Conservation (phyloP, 2,113 vertebrate genomes). For the Cacatua alba region DNA sequence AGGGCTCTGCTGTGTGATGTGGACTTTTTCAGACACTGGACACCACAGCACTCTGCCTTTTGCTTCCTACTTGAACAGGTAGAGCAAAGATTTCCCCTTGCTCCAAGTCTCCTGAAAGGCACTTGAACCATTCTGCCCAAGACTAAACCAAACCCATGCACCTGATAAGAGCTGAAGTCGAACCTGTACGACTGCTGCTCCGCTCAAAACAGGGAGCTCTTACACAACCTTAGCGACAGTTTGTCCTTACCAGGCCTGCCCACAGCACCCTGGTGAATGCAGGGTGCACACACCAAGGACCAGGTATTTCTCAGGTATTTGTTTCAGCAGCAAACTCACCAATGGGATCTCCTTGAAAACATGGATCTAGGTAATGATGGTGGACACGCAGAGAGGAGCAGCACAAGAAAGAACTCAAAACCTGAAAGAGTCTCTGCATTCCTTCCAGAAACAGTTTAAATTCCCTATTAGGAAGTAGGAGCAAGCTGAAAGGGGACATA, state of each 20-base stretch:
- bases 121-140: background rate
- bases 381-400: rapidly evolving
- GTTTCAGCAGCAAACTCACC: background rate
- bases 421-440: background rate
- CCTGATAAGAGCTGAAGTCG: background rate
- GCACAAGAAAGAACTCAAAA: background rate
- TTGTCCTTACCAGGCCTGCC: background rate
- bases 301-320: background rate
- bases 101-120: background rate
- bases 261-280: background rate
- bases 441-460: background rate
- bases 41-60: background rate
- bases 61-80: background rate
- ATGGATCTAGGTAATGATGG: background rate
- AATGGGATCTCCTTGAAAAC: background rate
- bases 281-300: too few species aligned
- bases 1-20: background rate
- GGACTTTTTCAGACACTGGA: background rate
- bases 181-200: background rate
- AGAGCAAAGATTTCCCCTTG: background rate
- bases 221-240: background rate
- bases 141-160: background rate
- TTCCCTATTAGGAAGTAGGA: background rate
- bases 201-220: background rate
- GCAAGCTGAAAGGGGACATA: background rate